Percentiles rank a stretch among this genome's conserved stretches.
phyloP scores from a whole-genome alignment of 1,140 invertebrate species.

The Piezodorus guildinii region DNA sequence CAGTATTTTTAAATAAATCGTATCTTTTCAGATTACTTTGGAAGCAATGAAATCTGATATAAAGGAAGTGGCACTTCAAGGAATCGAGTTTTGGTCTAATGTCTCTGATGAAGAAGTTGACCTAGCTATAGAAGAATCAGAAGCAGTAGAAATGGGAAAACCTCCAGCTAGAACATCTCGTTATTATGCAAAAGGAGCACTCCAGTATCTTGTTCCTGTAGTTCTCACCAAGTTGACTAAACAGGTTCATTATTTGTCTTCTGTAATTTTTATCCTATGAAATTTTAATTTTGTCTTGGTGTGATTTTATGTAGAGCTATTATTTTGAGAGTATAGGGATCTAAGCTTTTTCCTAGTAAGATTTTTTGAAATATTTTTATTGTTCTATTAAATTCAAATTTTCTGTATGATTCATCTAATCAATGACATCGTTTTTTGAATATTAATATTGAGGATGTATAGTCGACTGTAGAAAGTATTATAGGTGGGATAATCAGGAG shows the following conservation, averaged over 20 bases:
- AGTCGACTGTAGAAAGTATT: no score
- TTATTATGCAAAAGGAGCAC: conserved; percentile 90
- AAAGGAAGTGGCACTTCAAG: conserved; percentile 93
- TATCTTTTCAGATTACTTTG: conserved; percentile 67
- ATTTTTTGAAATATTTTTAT: no score
- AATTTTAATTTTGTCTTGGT: no score
- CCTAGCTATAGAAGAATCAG: conserved; percentile 84
- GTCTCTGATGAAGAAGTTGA: conserved; percentile 99
- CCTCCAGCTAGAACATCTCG: conserved; percentile 81
- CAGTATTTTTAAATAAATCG: neutral
- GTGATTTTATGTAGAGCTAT: no score
- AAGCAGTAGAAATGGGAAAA: conserved; percentile 81
- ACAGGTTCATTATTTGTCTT: conserved; percentile 43
- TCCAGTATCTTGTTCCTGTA: conserved; percentile 90
- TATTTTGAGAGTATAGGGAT: no score
- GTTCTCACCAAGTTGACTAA: conserved; percentile 89
- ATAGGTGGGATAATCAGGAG: no score
- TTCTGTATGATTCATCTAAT: no score
- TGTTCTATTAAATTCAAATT: no score
- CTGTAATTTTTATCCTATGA: no score
- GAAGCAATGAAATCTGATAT: conserved; percentile 96
- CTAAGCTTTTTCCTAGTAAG: no score
- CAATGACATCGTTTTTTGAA: no score
- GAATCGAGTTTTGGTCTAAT: conserved; percentile 99
- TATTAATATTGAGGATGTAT: no score